Evolutionary conservation across 2,888 invertebrate species (phyloP).

Genomic region (Andrena chrysosceles): DNA sequence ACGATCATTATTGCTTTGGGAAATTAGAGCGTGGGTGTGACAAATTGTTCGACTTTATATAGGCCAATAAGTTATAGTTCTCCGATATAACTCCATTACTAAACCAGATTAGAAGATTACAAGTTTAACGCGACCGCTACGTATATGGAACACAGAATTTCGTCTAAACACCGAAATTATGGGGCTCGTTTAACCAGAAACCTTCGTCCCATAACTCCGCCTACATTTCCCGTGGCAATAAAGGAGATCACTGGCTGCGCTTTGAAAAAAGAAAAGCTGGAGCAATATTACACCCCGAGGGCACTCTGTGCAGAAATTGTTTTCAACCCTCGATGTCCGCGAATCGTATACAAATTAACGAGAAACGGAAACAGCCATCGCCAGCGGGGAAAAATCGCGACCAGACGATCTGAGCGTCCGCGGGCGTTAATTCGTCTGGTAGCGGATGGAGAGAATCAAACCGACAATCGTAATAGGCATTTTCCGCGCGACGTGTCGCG

Average conservation of each 20-base stretch:
- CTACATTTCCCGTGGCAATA: not conserved
- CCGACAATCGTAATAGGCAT: slow-evolving; percentile 31
- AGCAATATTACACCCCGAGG: too few species aligned
- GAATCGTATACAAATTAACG: slow-evolving; percentile 2
- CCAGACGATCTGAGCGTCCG: not conserved
- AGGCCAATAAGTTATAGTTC: slow-evolving; percentile 42
- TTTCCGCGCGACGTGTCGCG: slow-evolving; percentile 30
- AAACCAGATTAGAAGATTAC: slow-evolving; percentile 61
- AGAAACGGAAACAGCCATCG: not conserved
- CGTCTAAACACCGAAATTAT: slow-evolving; percentile 17
- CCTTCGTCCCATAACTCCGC: too few species aligned
- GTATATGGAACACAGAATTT: not conserved
- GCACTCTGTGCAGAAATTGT: too few species aligned
- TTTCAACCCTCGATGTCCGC: not conserved
- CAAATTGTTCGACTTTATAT: slow-evolving; percentile 48
- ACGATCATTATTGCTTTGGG: not conserved
- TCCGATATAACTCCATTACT: slow-evolving; percentile 53
- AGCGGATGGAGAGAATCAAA: slow-evolving; percentile 23
- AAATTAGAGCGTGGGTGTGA: slow-evolving; percentile 31
- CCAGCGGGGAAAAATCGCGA: not conserved
- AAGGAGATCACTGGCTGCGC: too few species aligned
- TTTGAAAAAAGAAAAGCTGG: too few species aligned
- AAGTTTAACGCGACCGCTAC: slow-evolving; percentile 28
- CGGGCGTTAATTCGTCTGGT: not conserved
- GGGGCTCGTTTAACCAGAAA: not conserved